phyloP scores from a whole-genome alignment of 1,140 invertebrate genomes.

The Apis dorsata region DNA sequence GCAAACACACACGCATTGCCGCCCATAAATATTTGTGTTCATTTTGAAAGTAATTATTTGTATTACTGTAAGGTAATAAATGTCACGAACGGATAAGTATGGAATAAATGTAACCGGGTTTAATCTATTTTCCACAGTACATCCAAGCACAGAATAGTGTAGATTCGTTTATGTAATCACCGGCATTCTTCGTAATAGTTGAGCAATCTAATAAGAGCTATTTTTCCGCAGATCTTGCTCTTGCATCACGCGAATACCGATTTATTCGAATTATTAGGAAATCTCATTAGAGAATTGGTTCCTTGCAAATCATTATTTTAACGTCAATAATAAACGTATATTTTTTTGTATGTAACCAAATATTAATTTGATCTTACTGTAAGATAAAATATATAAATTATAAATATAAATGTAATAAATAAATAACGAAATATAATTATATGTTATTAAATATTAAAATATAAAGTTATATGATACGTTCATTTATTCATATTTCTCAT shows the following conservation, averaged over 20 bases:
- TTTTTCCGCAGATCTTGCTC: neutral
- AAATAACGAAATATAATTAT: no score
- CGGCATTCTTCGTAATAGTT: neutral
- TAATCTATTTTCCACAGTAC: neutral
- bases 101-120: neutral
- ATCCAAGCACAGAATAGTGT: neutral
- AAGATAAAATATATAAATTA: no score
- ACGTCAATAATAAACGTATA: neutral
- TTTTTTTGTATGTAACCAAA: neutral
- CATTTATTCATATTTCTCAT: no score
- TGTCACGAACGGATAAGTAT: neutral
- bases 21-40: neutral
- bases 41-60: slow-evolving; percentile 6
- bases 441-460: no score
- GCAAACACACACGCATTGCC: neutral
- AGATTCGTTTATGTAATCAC: neutral
- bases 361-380: no score
- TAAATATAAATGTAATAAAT: no score
- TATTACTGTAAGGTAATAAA: neutral
- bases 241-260: neutral
- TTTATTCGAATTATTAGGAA: neutral
- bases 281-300: neutral
- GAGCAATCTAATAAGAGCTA: neutral
- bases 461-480: no score
- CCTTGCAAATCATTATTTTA: neutral